Evolutionary conservation across 2,113 vertebrate genomes (phyloP), one percentile per base, ranked within the genome.

Genomic region (Vombatus ursinus): DNA sequence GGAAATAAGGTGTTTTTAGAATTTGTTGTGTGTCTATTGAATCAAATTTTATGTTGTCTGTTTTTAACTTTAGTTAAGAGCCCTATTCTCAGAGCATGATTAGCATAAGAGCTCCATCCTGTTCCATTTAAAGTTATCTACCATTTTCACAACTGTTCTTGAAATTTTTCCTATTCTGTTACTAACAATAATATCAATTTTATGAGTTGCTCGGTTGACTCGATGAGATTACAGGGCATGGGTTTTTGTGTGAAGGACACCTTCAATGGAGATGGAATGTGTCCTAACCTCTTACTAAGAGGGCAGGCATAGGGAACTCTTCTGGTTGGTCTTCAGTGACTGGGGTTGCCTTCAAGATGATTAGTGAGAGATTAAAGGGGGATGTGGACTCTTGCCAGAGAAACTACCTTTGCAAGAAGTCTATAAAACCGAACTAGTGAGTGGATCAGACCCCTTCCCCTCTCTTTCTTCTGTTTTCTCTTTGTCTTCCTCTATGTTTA

Each of bases 61-160:
- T 84, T 84, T 84, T 84, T 84, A 84, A 84, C 37, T 84, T 84
- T 84, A 77, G 37, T 77, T 77, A n/a, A 84, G 7, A 44, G 2
- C 68, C 68, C 68, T 84, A n/a, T 44, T 84, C 68, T 84, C n/a
- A 84, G 16, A 22, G n/a, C 19, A 44, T 84, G 68, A 22, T 84
- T 84, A 44, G 37, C 68, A 84, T 84, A n/a, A 77, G 37, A 22
- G 68, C n/a, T 84, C 1, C n/a, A 44, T 22, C 52, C 52, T 95
- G 95, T 95, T 94, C 49, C 92, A 77, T 61, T 94, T 96, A 52
- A 48, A 93, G 52, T 91, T 94, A 93, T 57, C 95, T 44, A 93
- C 25, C 93, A 44, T 95, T 96, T 96, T 96, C 53, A 89, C 50
- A 96, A 91, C 97, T 96, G 11, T 37, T 68, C 57, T 68, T 68